A percentile compares a stretch with the other conserved stretches of the same genome.
Conservation (phyloP, 2,113 vertebrate genomes). For the Gallinago paraguaiae region DNA sequence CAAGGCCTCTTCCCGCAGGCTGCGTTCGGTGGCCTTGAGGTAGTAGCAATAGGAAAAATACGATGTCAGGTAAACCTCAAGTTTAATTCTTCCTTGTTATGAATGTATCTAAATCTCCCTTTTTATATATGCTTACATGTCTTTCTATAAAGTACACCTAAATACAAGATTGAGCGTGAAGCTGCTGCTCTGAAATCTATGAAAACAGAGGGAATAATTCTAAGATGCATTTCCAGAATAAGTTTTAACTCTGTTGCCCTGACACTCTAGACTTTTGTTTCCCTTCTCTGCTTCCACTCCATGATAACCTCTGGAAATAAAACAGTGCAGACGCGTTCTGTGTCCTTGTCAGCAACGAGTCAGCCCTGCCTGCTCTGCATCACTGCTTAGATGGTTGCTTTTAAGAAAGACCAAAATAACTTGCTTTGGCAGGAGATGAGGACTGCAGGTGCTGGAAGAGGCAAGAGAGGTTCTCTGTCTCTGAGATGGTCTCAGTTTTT, state of each 20-base stretch:
- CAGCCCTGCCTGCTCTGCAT: neutral
- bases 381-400: neutral
- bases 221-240: neutral
- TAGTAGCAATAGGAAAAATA: neutral
- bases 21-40: rapidly evolving
- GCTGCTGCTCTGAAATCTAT: neutral
- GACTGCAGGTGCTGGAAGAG: neutral
- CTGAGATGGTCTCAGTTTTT: neutral
- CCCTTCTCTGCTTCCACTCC: neutral
- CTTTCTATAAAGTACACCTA: neutral
- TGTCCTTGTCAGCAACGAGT: neutral
- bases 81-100: neutral
- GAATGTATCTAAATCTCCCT: neutral
- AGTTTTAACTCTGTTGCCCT: neutral
- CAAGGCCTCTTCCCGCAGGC: neutral
- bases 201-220: neutral
- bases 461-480: neutral
- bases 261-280: neutral
- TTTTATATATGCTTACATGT: no score
- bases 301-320: neutral
- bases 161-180: neutral
- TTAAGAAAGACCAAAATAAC: neutral
- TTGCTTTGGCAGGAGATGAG: neutral
- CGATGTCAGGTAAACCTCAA: neutral
- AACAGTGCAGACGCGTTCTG: neutral